A percentile compares a stretch with the other conserved stretches of the same genome.
These are phyloP conservation scores for Zosterops japonicus DNA, from an alignment of 2,113 vertebrate genomes.

Conservation along the genomic window DNA sequence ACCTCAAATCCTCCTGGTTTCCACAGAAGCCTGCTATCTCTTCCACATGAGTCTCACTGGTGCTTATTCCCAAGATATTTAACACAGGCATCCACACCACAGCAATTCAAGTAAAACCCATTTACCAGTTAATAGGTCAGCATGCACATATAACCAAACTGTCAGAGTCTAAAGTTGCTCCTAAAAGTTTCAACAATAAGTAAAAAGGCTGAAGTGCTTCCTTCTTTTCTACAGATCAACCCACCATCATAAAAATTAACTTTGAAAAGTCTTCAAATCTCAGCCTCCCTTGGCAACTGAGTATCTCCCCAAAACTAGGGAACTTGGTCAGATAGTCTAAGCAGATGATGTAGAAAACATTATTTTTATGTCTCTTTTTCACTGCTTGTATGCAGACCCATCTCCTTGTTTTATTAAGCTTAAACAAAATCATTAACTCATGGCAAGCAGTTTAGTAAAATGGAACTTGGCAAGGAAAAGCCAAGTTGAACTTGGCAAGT, in stretches of 20 bases:
- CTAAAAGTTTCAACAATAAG: background rate
- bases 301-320: background rate
- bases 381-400: background rate
- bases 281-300: background rate
- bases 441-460: background rate
- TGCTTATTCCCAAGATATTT: background rate
- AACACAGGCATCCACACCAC: background rate
- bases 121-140: background rate
- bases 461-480: background rate
- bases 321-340: background rate
- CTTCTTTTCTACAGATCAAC: background rate
- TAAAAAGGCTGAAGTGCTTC: background rate
- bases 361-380: background rate
- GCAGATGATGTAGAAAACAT: background rate
- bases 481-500: too few relatives aligned
- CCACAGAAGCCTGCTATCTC: background rate
- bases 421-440: background rate
- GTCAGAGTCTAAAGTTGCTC: background rate
- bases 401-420: background rate
- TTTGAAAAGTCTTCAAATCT: background rate
- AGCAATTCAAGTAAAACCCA: background rate
- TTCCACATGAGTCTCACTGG: background rate
- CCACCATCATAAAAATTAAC: background rate
- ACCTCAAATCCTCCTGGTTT: background rate
- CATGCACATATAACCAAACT: background rate